Percentiles rank a stretch among this genome's conserved stretches.
These are phyloP conservation scores for Ellobius talpinus DNA, from an alignment of 2,113 vertebrate genomes.

Conservation along the genomic window DNA sequence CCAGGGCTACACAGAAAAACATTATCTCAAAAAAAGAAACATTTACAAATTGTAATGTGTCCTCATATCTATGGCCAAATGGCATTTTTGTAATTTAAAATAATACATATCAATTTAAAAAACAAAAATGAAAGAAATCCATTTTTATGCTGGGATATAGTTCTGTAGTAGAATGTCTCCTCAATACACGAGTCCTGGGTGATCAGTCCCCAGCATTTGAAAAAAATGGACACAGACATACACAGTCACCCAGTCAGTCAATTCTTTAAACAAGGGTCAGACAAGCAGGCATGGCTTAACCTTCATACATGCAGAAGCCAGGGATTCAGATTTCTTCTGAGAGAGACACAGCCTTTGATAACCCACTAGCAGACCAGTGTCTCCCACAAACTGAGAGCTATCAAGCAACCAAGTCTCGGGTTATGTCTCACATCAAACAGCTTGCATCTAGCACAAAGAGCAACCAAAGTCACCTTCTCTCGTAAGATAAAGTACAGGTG, in stretches of 20 bases:
- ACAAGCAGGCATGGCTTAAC: not conserved
- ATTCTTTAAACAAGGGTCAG: not conserved
- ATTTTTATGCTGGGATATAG: not conserved
- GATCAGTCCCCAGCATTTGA: not conserved
- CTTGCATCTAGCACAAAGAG: not conserved
- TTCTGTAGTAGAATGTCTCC: not conserved
- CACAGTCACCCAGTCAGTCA: not conserved
- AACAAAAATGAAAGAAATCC: not conserved
- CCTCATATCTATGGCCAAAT: not conserved
- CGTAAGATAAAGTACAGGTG: not conserved
- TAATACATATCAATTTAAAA: not conserved
- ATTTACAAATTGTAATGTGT: not conserved
- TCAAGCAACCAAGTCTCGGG: not conserved
- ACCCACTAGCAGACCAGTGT: not conserved
- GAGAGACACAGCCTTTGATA: not conserved
- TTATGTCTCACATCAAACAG: not conserved
- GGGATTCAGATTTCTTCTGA: not conserved
- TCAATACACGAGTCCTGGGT: not conserved
- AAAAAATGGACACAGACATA: not conserved
- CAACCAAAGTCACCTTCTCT: not conserved
- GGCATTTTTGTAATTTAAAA: conserved; percentile 22
- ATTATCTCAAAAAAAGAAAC: not conserved
- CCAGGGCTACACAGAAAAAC: not conserved
- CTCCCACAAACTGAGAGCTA: not conserved
- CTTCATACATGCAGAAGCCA: not conserved